A percentile compares a stretch with the other conserved stretches of the same genome.
These are phyloP conservation scores for Pithecia hirsuta DNA, from an alignment of 2,797 vertebrate species.

Conservation along the genomic window DNA sequence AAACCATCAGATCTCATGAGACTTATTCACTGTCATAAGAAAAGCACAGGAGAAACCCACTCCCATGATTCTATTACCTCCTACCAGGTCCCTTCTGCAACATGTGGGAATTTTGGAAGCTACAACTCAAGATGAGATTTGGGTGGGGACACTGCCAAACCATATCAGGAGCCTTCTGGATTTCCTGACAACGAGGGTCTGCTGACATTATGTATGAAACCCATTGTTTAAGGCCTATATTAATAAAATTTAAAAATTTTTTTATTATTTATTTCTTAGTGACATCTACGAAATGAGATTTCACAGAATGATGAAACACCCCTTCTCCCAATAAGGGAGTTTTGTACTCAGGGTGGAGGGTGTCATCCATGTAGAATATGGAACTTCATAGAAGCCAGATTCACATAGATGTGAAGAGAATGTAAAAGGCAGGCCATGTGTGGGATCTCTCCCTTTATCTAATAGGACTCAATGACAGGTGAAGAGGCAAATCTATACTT, in stretches of 20 bases:
- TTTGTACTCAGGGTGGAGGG: neutral
- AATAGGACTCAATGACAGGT: neutral
- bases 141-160: neutral
- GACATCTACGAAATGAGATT: neutral
- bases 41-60: neutral
- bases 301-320: neutral
- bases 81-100: neutral
- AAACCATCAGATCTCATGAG: neutral
- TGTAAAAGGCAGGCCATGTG: neutral
- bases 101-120: neutral
- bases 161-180: neutral
- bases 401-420: neutral
- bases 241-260: neutral
- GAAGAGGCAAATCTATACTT: rapidly evolving
- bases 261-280: neutral
- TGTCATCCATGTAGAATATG: neutral
- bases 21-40: neutral
- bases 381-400: neutral
- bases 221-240: neutral
- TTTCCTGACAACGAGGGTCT: neutral
- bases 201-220: neutral
- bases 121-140: neutral
- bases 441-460: neutral
- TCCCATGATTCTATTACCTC: neutral
- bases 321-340: neutral